phyloP scores from a whole-genome alignment of 1,140 invertebrate genomes.

The Trichonephila inaurata region DNA sequence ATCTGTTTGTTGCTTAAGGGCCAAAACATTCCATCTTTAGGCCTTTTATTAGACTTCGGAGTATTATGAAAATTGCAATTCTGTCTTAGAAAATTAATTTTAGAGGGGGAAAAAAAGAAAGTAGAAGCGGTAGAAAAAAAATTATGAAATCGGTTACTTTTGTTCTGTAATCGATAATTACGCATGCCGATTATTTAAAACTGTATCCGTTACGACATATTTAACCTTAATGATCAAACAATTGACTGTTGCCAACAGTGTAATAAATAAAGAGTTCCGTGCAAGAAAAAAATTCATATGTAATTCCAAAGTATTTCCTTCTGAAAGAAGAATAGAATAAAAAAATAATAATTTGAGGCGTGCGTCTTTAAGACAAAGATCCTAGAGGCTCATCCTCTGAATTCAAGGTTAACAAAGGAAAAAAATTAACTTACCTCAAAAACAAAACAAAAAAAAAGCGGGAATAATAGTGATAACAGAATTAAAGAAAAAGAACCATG shows the following conservation, averaged over 20 bases:
- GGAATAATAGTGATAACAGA: background rate
- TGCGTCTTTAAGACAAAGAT: slow-evolving; percentile 41
- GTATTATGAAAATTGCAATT: too few species aligned
- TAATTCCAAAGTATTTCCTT: slow-evolving; percentile 19
- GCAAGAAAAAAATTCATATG: slow-evolving; percentile 8
- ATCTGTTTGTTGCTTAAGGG: too few species aligned
- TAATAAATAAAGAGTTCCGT: background rate
- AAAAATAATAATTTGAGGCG: slow-evolving; percentile 24
- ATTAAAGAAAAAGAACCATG: slow-evolving; percentile 28
- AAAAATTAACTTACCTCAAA: background rate
- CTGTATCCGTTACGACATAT: slow-evolving; percentile 32
- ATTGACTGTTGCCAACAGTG: slow-evolving; percentile 23
- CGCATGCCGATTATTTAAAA: background rate
- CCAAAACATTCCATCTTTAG: too few species aligned
- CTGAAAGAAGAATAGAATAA: slow-evolving; percentile 30
- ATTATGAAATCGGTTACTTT: background rate
- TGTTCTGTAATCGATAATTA: background rate
- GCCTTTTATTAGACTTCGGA: too few species aligned
- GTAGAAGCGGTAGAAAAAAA: background rate
- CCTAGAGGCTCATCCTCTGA: slow-evolving; percentile 30
- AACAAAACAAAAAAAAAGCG: background rate
- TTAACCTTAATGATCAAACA: slow-evolving; percentile 30
- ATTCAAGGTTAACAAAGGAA: slow-evolving; percentile 44
- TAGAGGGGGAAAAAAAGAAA: background rate
- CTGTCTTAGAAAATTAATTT: too few species aligned